phyloP scores from a whole-genome alignment of 2,113 vertebrate genomes.

The Suncus etruscus region DNA sequence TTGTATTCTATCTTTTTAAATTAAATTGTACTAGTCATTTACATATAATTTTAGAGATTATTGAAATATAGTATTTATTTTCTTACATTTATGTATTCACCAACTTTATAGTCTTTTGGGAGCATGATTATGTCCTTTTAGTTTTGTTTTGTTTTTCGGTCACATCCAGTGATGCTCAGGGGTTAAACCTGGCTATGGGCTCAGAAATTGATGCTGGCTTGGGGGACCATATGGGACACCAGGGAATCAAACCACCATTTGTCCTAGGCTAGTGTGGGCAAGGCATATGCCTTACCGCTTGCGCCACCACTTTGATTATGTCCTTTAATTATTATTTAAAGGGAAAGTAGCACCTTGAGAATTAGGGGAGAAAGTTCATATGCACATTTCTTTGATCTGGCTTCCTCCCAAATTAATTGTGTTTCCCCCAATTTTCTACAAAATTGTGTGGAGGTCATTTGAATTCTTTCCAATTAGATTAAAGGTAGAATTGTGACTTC shows the following conservation, averaged over 20 bases:
- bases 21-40: background rate
- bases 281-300: too few species aligned
- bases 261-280: too few species aligned
- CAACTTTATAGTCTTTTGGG: too few species aligned
- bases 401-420: background rate
- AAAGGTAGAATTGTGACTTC: background rate
- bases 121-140: background rate
- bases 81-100: background rate
- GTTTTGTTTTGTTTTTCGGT: too few species aligned
- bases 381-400: background rate
- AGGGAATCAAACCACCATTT: too few species aligned
- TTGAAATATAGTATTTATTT: background rate
- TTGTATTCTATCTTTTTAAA: too few species aligned
- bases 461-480: background rate
- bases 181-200: too few species aligned
- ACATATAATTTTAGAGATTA: background rate
- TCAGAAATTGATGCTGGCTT: too few species aligned
- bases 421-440: background rate
- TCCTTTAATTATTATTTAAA: background rate
- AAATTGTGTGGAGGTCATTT: background rate
- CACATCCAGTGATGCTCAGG: too few species aligned
- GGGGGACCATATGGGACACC: too few species aligned
- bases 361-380: constrained; percentile 5
- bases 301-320: background rate
- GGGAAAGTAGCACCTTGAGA: background rate